Base-by-base conservation (phyloP, 2,113 vertebrate species). In the Corydoras maculifer region DNA sequence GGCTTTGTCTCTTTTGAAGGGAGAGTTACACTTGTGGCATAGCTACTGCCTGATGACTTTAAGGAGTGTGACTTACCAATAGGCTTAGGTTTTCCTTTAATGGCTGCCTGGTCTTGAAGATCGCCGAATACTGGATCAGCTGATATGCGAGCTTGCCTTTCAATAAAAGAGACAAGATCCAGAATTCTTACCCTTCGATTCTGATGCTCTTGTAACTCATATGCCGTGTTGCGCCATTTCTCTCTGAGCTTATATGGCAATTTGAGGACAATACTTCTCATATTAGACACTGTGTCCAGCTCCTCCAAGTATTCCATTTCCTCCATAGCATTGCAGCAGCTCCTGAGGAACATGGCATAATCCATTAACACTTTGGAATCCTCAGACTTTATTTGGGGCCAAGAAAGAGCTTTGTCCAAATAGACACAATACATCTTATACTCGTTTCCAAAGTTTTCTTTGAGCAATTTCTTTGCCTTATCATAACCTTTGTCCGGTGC, bases 121-220 rank as follows among this genome's bases (percentile, higher is more conserved):
- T 68, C 66, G 15, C 66, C 66, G 58, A 58, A 68, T 2, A 68
- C 29, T 57, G 66, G 66, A 15, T 68, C 66, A 68, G 66, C 29
- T n/a, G 53, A 13, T 68, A 68, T 35, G 3, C 25, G 50, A 54
- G 50, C 6, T 30, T 67, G 65, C 9, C 35, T 58, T 35, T 68
- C 66, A 57, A 68, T 57, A 58, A 68, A 68, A 32, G 30, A 58
- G 29, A 68, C 66, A 3, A 53, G 51, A 53, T 53, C 51, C 9
- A 13, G 3, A 13, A 53, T 11, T 53, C 13, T 9, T 11, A 13
- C 9, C 13, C 51, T 53, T 9, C 51, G 29, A 57, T 68, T 57
- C 13, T 4, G 66, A 8, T 68, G 51, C 55, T 58, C 66, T 68
- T 68, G 66, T n/a, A 68, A 51, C 30, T 68, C 66, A 57, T 15